Evolutionary conservation across 2,888 invertebrate genomes (phyloP), one percentile per base, ranked within the genome.

Genomic region (Ceramica pisi): DNA sequence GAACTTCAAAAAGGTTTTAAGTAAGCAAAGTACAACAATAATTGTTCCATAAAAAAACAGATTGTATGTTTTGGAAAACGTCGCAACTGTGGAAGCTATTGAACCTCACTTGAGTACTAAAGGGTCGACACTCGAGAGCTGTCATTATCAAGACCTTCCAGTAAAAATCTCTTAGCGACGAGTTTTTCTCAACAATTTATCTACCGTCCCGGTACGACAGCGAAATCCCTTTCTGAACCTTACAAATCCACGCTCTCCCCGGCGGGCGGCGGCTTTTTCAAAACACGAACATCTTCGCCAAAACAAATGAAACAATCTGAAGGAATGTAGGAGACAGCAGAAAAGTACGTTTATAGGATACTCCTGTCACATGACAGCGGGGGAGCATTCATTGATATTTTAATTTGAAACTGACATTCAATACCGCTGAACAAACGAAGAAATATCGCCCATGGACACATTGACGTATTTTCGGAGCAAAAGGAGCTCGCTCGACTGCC

Each of bases 101-200:
- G 83, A 82, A 84, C 81, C 81, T 83, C 86, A 86, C 90, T 91
- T 78, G 85, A 89, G 85, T 78, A 73, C 84, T 82, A 85, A 83
- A 83, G 88, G 86, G 73, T 71, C 81, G 62, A 60, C 62, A 21
- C 87, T 92, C 89, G 86, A 91, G 91, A 82, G 88, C 84, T 88
- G 90, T 90, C 90, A 90, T 92, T 92, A 92, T 89, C 88, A 87
- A 88, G 88, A 88, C 88, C 89, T 87, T 83, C 86, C 67, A 75
- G 83, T 85, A 88, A 91, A 89, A 91, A 89, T 86, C 86, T 87
- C 85, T 85, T 71, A 75, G 78, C 84, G 79, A 82, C 79, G 84
- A 86, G 87, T 89, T 90, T 90, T 89, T 88, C 86, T 82, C 81
- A 85, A 88, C 90, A 89, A 88, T 89, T 90, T 89, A 89, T 89